These are phyloP conservation scores for Cladorhizidae sp. DNA, from an alignment of 37 sponge, comb jelly and placozoan genomes.

Conservation along the genomic window DNA sequence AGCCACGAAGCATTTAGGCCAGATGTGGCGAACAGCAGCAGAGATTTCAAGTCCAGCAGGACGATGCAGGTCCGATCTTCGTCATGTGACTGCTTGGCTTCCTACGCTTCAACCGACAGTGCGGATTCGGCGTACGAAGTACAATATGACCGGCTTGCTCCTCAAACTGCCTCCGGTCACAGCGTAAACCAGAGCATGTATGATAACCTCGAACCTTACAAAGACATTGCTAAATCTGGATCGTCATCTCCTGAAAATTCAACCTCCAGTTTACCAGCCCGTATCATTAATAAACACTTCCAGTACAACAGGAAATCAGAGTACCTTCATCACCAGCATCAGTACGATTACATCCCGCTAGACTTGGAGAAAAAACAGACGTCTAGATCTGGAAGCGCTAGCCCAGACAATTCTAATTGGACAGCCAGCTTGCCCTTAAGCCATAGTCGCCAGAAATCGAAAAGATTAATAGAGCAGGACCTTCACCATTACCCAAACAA, in stretches of 20 bases:
- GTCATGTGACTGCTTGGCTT: slow-evolving; percentile 5
- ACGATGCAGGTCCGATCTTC: neutral
- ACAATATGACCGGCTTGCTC: neutral
- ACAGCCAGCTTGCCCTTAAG: neutral
- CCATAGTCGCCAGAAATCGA: neutral
- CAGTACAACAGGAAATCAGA: slow-evolving; percentile 31
- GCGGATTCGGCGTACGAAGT: neutral
- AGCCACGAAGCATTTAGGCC: neutral
- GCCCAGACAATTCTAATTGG: slow-evolving; percentile 1
- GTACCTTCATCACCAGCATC: slow-evolving; percentile 9
- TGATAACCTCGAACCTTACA: neutral
- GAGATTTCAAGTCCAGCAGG: neutral
- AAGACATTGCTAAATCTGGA: neutral
- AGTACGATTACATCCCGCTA: slow-evolving; percentile 37
- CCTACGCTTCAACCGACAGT: neutral
- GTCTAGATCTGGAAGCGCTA: neutral
- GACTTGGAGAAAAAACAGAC: neutral
- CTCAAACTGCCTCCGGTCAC: neutral
- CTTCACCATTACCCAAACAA: neutral
- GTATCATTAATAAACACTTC: neutral
- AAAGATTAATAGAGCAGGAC: neutral
- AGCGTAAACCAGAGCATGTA: neutral
- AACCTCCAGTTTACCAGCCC: neutral
- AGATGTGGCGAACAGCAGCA: neutral
- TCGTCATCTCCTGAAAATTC: slow-evolving; percentile 30